These are phyloP conservation scores for Hetaerina titia DNA, from an alignment of 2,888 invertebrate species.

Conservation along the genomic window DNA sequence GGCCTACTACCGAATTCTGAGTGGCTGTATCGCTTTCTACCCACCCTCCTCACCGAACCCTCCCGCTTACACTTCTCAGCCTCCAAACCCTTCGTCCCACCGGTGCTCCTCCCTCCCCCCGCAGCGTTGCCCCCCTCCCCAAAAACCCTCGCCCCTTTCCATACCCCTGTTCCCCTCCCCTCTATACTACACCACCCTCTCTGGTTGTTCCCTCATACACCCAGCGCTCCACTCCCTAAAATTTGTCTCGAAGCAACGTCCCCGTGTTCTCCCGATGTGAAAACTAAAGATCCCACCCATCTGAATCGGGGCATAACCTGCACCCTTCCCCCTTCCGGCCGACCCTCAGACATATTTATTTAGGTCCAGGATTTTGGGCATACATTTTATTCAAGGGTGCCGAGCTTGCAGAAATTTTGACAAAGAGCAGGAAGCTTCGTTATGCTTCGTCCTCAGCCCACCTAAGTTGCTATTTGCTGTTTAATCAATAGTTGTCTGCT, in stretches of 20 bases:
- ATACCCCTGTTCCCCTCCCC: background rate
- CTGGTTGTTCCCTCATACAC: background rate
- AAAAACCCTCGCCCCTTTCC: background rate
- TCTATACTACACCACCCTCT: background rate
- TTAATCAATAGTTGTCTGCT: background rate
- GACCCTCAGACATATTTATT: background rate
- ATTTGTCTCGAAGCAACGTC: background rate
- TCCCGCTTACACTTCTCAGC: background rate
- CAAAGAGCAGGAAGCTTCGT: background rate
- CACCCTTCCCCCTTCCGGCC: background rate
- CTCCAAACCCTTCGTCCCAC: background rate
- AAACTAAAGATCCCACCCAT: background rate
- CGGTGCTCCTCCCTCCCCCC: background rate
- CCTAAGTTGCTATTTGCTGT: background rate
- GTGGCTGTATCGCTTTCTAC: background rate
- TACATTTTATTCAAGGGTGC: background rate
- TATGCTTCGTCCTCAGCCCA: background rate
- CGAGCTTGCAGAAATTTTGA: background rate
- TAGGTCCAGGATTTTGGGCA: background rate
- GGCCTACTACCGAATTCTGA: constrained; percentile 49
- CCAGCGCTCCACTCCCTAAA: background rate
- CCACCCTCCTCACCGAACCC: background rate
- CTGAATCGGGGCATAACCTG: background rate
- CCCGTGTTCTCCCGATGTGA: background rate
- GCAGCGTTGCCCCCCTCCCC: too few species aligned